Evolutionary conservation across 92 coral and sea anemone species (phyloP), one percentile per base, ranked within the genome.

Genomic region (Desmophyllum pertusum): DNA sequence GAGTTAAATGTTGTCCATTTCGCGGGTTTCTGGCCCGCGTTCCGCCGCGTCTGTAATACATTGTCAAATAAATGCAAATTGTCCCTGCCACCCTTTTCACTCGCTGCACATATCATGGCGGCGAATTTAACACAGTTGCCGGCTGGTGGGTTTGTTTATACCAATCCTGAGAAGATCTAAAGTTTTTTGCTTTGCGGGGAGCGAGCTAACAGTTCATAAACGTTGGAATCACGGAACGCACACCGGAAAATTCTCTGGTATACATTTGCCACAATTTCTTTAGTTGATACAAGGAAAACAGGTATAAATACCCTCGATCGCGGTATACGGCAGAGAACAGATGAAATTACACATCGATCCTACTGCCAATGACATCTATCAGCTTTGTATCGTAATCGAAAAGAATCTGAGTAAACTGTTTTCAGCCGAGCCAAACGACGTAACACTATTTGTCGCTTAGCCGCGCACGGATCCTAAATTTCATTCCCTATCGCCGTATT

Each of bases 191-290:
- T 39, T 40, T 71, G 61, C 21, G 72, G 86, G 79, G 79, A 39
- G 79, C 46, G 84, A 80, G 35, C 57, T 43, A 43, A 25, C 23
- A 31, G 30, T 6, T 71, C 35, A 10, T 45, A 82, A 82, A 71
- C 30, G 42, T 72, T 57, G 35, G 55, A 35, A 73, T 84, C 74
- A n/a, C 78, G 85, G 82, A 89, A 84, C 53, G 73, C 43, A 84
- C 66, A 67, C 92, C 89, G 86, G 89, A 84, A 89, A 89, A 65
- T 33, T 31, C 61, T 40, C 36, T 21, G 46, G 74, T 37, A 68
- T 80, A 80, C 76, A 80, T 80, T 15, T 46, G n/a, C 29, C 36
- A 35, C 25, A 46, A 39, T 59, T 64, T 46, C 62, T 80, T 50
- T 42, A 29, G 55, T 17, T 69, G 50, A 36, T 63, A 80, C 35